These are phyloP conservation scores for Sapajus apella DNA, from an alignment of 2,113 vertebrate species.

Conservation along the genomic window DNA sequence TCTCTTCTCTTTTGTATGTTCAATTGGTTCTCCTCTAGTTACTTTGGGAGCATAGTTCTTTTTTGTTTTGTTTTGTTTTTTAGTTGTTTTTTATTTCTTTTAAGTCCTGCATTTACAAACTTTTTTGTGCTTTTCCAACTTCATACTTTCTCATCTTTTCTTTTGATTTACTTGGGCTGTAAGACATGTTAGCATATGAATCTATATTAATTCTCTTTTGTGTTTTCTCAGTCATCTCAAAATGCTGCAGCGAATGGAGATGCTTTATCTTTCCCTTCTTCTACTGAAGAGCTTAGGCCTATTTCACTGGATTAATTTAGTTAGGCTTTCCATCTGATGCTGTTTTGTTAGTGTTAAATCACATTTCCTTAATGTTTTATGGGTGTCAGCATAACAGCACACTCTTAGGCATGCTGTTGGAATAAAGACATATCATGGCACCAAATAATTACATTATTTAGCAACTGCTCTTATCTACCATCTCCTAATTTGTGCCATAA, in stretches of 20 bases:
- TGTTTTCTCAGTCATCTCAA: background rate
- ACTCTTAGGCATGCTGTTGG: background rate
- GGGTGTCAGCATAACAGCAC: background rate
- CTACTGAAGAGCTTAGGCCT: background rate
- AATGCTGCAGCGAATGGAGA: background rate
- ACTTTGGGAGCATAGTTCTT: background rate
- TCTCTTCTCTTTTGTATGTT: background rate
- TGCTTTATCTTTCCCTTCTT: background rate
- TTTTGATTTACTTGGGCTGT: background rate
- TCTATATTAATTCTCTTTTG: background rate
- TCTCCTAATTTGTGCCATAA: background rate
- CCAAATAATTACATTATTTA: slow-evolving; percentile 3
- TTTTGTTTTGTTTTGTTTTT: background rate
- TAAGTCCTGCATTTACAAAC: background rate
- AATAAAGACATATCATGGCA: background rate
- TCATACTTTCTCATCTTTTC: background rate
- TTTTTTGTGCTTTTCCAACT: background rate
- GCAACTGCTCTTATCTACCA: background rate
- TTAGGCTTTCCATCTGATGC: background rate
- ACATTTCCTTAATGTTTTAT: slow-evolving; percentile 29
- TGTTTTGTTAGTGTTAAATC: slow-evolving; percentile 11
- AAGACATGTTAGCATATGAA: background rate
- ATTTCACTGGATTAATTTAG: slow-evolving; percentile 30
- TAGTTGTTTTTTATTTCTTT: background rate
- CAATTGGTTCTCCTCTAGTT: background rate